These are phyloP conservation scores for Drosophila sordidula DNA, from an alignment of 2,888 invertebrate genomes.

Conservation along the genomic window DNA sequence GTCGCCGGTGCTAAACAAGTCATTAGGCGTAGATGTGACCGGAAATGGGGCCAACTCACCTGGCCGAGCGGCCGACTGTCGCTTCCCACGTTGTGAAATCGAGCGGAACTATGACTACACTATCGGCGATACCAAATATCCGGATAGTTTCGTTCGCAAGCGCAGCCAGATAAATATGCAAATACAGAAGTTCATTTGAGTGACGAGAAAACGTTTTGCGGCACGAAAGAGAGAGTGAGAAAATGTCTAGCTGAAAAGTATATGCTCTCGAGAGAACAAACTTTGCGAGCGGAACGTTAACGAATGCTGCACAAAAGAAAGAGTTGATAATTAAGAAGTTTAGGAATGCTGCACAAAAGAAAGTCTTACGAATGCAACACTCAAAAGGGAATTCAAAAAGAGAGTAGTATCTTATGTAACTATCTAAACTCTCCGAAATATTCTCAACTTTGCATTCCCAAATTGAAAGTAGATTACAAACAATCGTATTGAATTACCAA, in stretches of 20 bases:
- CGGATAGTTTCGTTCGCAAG: not conserved
- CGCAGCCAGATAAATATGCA: not conserved
- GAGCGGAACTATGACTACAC: slow-evolving; percentile 36
- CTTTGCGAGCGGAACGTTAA: not conserved
- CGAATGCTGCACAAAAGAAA: not conserved
- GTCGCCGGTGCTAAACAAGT: slow-evolving; percentile 47
- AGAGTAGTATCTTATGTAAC: too few relatives aligned
- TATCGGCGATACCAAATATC: slow-evolving; percentile 3
- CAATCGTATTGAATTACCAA: not conserved
- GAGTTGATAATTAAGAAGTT: too few relatives aligned
- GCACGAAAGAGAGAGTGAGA: not conserved
- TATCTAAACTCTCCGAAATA: too few relatives aligned
- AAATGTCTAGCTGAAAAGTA: not conserved
- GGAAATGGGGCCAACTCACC: slow-evolving; percentile 41
- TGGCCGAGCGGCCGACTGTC: not conserved
- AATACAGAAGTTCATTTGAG: not conserved
- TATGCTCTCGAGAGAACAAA: not conserved
- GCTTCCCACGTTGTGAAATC: slow-evolving; percentile 51
- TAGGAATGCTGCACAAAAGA: too few relatives aligned
- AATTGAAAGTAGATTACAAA: not conserved
- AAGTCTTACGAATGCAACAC: too few relatives aligned
- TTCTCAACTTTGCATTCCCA: too few relatives aligned
- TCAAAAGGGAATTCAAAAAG: too few relatives aligned
- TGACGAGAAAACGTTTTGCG: not conserved
- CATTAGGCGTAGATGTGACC: slow-evolving; percentile 54